Conservation (phyloP, 2,113 vertebrate genomes). For the Sterrhoptilus dennistouni region DNA sequence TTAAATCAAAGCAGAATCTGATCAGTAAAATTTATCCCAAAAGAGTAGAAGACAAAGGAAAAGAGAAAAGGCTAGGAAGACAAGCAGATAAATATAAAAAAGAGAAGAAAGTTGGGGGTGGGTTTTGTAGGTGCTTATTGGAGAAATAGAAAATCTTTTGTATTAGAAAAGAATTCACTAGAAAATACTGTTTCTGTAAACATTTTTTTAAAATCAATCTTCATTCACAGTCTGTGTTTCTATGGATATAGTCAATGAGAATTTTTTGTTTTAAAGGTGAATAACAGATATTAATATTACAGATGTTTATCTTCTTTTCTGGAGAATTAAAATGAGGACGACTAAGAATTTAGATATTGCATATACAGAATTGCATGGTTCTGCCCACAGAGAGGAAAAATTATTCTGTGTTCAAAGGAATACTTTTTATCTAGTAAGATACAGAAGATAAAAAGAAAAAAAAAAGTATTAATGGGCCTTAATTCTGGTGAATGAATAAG, state of each 20-base stretch:
- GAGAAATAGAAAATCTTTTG: not conserved
- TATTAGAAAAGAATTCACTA: not conserved
- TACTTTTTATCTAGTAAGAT: not conserved
- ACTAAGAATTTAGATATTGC: not conserved
- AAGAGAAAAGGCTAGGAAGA: not conserved
- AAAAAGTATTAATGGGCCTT: not conserved
- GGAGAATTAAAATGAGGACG: not conserved
- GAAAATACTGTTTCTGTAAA: not conserved
- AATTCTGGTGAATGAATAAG: not conserved
- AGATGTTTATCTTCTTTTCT: not conserved
- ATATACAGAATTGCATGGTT: not conserved
- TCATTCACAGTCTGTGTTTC: not conserved
- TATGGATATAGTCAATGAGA: not conserved
- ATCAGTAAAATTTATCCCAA: not conserved
- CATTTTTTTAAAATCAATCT: accelerated
- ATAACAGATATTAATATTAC: not conserved
- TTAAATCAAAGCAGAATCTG: not conserved
- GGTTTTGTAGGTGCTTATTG: not conserved
- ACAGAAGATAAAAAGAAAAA: not conserved
- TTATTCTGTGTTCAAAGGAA: not conserved
- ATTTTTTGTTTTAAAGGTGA: not conserved
- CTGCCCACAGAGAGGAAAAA: not conserved
- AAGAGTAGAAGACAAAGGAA: not conserved
- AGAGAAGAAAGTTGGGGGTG: accelerated
- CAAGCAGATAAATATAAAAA: not conserved